A percentile compares a stretch with the other conserved stretches of the same genome.
Evolutionary conservation across 2,113 vertebrate genomes (phyloP).

Genomic region (Riparia riparia): DNA sequence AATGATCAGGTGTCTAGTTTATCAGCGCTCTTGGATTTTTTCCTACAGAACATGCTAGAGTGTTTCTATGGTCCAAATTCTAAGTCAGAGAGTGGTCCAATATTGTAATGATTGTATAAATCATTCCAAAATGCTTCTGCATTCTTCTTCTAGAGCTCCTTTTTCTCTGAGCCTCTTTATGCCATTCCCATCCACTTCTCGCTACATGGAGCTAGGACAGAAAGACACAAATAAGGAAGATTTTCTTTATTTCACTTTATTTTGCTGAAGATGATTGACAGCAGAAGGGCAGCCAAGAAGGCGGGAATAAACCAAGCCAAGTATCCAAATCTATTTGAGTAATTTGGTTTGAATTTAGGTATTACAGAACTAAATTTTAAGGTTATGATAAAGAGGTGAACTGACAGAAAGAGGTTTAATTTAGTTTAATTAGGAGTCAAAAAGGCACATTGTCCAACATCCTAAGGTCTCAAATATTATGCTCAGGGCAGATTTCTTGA

Average conservation of each 20-base stretch:
- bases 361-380: background rate
- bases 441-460: background rate
- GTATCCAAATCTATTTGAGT: background rate
- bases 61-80: background rate
- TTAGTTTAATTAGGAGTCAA: background rate
- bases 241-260: background rate
- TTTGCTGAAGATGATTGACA: background rate
- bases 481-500: background rate
- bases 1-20: background rate
- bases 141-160: background rate
- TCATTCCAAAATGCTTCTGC: background rate
- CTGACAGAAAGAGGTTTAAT: background rate
- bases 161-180: background rate
- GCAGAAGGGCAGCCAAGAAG: background rate
- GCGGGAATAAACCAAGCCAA: background rate
- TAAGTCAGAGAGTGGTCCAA: background rate
- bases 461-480: background rate
- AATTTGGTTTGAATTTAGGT: background rate
- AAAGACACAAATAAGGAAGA: background rate
- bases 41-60: background rate
- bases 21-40: background rate
- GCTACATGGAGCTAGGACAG: background rate
- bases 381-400: background rate
- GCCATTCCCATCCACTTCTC: background rate
- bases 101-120: background rate